phyloP scores from a whole-genome alignment of 2,888 invertebrate genomes.

The Drosophila helvetica region DNA sequence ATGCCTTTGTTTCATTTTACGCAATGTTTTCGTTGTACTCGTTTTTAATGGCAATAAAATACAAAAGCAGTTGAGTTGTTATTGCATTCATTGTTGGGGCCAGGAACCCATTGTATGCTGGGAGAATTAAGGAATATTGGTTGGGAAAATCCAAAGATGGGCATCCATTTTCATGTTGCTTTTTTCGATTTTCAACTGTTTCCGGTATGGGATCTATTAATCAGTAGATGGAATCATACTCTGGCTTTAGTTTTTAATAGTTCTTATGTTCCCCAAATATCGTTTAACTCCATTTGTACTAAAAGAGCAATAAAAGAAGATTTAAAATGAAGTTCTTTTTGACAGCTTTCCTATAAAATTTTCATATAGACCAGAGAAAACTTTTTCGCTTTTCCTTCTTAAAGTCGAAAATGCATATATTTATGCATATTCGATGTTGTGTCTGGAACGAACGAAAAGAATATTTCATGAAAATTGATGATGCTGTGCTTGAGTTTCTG shows the following conservation, averaged over 20 bases:
- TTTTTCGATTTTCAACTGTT: not conserved
- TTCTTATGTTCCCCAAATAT: not conserved
- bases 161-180: slow-evolving; percentile 1
- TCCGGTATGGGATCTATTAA: not conserved
- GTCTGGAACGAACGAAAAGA: slow-evolving; percentile 21
- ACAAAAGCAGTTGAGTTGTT: slow-evolving; percentile 33
- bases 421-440: slow-evolving; percentile 9
- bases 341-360: not conserved
- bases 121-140: not conserved
- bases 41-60: slow-evolving; percentile 29
- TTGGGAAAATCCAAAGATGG: not conserved
- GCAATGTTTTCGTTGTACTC: not conserved
- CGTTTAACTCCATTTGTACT: too few relatives aligned
- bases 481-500: slow-evolving; percentile 16
- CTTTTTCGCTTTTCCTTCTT: slow-evolving; percentile 6
- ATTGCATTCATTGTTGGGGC: slow-evolving; percentile 22
- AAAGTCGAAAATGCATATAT: slow-evolving; percentile 13
- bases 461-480: slow-evolving; percentile 42
- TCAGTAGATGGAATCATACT: not conserved
- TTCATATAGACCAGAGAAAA: not conserved
- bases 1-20: slow-evolving; percentile 33
- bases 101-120: slow-evolving; percentile 6
- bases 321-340: not conserved
- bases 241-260: not conserved
- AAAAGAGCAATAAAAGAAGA: not conserved